These are phyloP conservation scores for Nymphalis polychloros DNA, from an alignment of 2,888 invertebrate species.

Conservation along the genomic window DNA sequence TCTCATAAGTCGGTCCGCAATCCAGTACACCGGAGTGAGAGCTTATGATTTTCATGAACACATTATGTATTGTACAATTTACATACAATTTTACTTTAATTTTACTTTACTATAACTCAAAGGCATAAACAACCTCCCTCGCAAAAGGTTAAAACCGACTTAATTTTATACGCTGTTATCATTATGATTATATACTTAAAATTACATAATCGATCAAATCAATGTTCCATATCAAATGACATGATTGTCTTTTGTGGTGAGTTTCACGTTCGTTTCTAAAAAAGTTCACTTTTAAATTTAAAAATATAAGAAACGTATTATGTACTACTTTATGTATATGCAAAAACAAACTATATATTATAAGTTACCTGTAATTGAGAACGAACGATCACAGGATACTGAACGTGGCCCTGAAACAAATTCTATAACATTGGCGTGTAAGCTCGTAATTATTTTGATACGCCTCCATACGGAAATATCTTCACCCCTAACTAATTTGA, in stretches of 20 bases:
- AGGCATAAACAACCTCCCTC: too few species aligned
- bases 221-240: too few species aligned
- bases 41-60: too few species aligned
- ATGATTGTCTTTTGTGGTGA: background rate
- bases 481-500: background rate
- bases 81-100: too few species aligned
- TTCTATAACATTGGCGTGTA: constrained; percentile 12
- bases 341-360: background rate
- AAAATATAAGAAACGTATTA: background rate
- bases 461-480: constrained; percentile 11
- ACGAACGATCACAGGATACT: constrained; percentile 8
- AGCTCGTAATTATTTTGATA: constrained; percentile 20
- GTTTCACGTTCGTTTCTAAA: background rate
- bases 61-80: too few species aligned
- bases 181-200: too few species aligned
- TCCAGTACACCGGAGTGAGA: too few species aligned
- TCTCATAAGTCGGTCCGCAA: too few species aligned
- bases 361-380: background rate
- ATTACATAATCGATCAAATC: too few species aligned
- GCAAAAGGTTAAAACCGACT: too few species aligned
- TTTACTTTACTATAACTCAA: too few species aligned
- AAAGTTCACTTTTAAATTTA: background rate
- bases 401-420: constrained; percentile 23
- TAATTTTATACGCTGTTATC: too few species aligned
- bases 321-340: background rate